Evolutionary conservation across 2,888 invertebrate genomes (phyloP).

Genomic region (Cryptops parisi): DNA sequence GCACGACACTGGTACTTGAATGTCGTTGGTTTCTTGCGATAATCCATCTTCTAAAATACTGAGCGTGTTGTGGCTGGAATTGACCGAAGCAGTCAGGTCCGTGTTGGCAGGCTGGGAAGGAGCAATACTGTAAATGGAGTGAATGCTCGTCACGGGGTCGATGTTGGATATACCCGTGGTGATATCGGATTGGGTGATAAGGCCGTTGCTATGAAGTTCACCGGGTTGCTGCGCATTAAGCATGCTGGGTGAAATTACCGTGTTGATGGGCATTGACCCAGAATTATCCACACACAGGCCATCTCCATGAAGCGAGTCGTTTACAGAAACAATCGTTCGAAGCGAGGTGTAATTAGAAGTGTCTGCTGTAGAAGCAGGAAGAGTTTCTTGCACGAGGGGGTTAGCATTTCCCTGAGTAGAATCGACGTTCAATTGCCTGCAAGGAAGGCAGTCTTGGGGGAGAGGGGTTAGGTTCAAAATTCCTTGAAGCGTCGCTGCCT

Average conservation of each 20-base stretch:
- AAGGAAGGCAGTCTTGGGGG: not conserved
- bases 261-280: not conserved
- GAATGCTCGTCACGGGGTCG: not conserved
- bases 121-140: slow-evolving; percentile 16
- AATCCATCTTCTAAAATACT: not conserved
- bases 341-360: not conserved
- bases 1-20: not conserved
- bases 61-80: not conserved
- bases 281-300: not conserved
- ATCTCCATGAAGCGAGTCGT: not conserved
- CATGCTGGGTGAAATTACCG: not conserved
- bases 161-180: not conserved
- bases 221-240: not conserved
- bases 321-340: not conserved
- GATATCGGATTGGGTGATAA: not conserved
- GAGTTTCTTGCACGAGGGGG: not conserved
- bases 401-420: not conserved
- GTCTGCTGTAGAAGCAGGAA: not conserved
- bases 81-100: not conserved
- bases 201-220: not conserved
- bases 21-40: not conserved
- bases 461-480: not conserved
- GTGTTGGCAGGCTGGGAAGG: slow-evolving; percentile 12
- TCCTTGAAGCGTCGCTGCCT: not conserved
- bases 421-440: not conserved